Conservation (phyloP, 2,797 vertebrate genomes). For the Labroides dimidiatus region DNA sequence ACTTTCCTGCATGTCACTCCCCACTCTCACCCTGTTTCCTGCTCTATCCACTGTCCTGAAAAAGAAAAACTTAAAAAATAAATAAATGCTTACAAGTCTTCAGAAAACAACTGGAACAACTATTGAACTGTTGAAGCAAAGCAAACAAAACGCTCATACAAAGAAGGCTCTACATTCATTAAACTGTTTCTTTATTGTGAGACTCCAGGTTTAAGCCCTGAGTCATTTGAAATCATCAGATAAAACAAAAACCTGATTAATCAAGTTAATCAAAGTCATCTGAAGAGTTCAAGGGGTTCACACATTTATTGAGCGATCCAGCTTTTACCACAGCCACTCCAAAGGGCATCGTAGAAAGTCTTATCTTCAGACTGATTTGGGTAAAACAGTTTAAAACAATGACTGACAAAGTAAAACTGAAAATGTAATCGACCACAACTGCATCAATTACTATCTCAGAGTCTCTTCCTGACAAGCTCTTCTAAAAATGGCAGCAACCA, state of each 20-base stretch:
- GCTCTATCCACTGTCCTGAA: too few species aligned
- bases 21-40: too few species aligned
- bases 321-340: conserved; percentile 25
- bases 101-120: too few species aligned
- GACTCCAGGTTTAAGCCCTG: conserved; percentile 12
- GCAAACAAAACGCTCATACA: background rate
- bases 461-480: conserved; percentile 36
- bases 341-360: conserved; percentile 35
- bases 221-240: conserved; percentile 38
- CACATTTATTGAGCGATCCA: conserved; percentile 33
- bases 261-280: conserved; percentile 56
- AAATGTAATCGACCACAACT: conserved; percentile 46
- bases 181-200: background rate
- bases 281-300: too few species aligned
- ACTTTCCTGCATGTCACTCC: too few species aligned
- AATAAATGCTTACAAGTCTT: too few species aligned
- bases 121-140: too few species aligned
- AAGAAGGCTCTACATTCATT: background rate
- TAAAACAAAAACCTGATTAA: conserved; percentile 49
- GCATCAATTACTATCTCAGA: conserved; percentile 63
- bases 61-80: too few species aligned
- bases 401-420: conserved; percentile 51
- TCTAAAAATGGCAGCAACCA: conserved; percentile 53
- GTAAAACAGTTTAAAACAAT: conserved; percentile 39
- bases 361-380: conserved; percentile 23